Evolutionary conservation across 2,888 invertebrate species (phyloP), one percentile per base, ranked within the genome.

Genomic region (Xestia ashworthii): DNA sequence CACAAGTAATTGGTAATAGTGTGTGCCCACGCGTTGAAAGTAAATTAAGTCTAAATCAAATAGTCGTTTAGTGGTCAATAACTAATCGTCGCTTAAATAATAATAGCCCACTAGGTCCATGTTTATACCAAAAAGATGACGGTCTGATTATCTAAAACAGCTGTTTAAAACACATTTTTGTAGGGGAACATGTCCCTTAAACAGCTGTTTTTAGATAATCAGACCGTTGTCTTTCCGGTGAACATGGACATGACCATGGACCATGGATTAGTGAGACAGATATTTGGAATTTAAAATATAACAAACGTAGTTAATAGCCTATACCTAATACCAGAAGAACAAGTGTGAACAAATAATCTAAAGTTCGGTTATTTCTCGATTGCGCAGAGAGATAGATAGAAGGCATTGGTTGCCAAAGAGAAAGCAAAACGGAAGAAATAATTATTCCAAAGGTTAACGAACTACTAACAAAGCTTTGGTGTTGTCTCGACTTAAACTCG

Each of bases 401-500:
- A 9, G 41, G 0, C 48, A 72, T 48, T n/a, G 58, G 6, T 44
- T 46, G 71, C 25, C 11, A 62, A 41, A n/a, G 73, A 14, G 41
- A 50, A 22, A 66, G 19, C 6, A n/a, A 58, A 44, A 78, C 38
- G 38, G 44, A 62, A 38, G 19, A 19, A 32, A 62, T 4, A 9
- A 9, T 5, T 32, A 16, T 32, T 55, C 46, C 46, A 46, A 76
- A 78, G 48, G 78, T 58, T 1, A 58, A 58, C 32, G 76, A 58
- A 48, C 76, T 41, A 38, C 38, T 58, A 76, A 53, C 76, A 76
- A 74, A 64, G 50, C 55, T 16, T 76, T 65, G 2, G 11, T 46
- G 38, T 38, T 22, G n/a, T 19, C 19, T 38, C n/a, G 32, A 65
- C 44, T 16, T 16, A n/a, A 9, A 65, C 65, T 62, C 65, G n/a